A percentile compares a stretch with the other conserved stretches of the same genome.
Evolutionary conservation across 2,888 invertebrate species (phyloP).

Genomic region (Cephus spinipes): DNA sequence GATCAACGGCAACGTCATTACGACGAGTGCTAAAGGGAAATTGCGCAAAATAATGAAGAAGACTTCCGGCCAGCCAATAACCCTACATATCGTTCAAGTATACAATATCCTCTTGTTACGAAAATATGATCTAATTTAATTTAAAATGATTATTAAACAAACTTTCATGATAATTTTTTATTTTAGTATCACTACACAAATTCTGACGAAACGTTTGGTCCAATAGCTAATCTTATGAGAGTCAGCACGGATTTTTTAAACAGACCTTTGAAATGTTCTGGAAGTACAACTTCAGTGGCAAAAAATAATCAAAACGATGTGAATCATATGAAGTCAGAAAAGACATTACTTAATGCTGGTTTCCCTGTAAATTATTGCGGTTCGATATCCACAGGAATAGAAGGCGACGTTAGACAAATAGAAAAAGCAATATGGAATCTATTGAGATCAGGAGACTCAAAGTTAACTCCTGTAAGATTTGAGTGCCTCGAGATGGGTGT

Average conservation of each 20-base stretch:
- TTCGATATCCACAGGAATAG: slow-evolving; percentile 65
- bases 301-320: neutral
- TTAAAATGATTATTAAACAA: neutral
- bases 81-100: slow-evolving; percentile 71
- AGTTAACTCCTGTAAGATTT: slow-evolving; percentile 63
- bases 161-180: neutral
- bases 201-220: slow-evolving; percentile 65
- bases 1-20: slow-evolving; percentile 71
- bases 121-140: neutral
- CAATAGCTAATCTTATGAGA: slow-evolving; percentile 64
- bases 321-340: slow-evolving; percentile 19
- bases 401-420: slow-evolving; percentile 70
- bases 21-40: slow-evolving; percentile 67
- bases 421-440: slow-evolving; percentile 66
- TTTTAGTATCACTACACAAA: slow-evolving; percentile 57
- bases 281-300: neutral
- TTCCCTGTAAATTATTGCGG: slow-evolving; percentile 68
- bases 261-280: slow-evolving; percentile 3
- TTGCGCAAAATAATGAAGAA: slow-evolving; percentile 68
- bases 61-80: slow-evolving; percentile 66
- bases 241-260: slow-evolving; percentile 48
- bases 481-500: slow-evolving; percentile 71
- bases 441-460: slow-evolving; percentile 45
- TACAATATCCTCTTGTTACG: neutral
- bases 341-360: slow-evolving; percentile 54